phyloP scores from a whole-genome alignment of 2,797 vertebrate species.

The Spea hammondii region DNA sequence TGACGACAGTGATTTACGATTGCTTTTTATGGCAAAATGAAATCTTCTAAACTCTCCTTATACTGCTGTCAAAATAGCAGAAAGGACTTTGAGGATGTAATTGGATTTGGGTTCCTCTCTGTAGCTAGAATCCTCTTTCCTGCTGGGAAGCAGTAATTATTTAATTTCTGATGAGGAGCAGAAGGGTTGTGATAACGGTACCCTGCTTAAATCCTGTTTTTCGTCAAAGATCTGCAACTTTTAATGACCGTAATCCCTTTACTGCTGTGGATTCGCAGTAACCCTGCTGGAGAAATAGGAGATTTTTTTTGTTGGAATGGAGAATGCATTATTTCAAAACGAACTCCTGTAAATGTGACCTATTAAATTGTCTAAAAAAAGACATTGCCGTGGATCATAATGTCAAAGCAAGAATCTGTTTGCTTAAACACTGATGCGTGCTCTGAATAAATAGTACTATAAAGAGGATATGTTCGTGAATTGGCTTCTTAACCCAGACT shows the following conservation, averaged over 20 bases:
- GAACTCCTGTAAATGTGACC: too few relatives aligned
- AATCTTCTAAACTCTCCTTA: constrained; percentile 23
- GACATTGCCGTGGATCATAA: too few relatives aligned
- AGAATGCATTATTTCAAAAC: too few relatives aligned
- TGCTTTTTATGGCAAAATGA: constrained; percentile 1
- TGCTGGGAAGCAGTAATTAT: constrained; percentile 35
- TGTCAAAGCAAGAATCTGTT: too few relatives aligned
- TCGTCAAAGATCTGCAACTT: not conserved
- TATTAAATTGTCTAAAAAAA: too few relatives aligned
- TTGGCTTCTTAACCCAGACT: too few relatives aligned
- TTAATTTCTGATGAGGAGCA: constrained; percentile 13
- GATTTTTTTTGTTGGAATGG: too few relatives aligned
- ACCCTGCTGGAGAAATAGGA: not conserved
- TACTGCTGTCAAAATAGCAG: not conserved
- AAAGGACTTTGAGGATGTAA: constrained; percentile 19
- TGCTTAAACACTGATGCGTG: too few relatives aligned
- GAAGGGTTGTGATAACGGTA: not conserved
- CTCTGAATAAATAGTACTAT: too few relatives aligned
- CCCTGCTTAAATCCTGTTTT: not conserved
- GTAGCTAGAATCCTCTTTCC: not conserved
- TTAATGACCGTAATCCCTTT: constrained; percentile 5
- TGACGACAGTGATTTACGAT: not conserved
- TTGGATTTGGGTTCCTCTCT: constrained; percentile 36
- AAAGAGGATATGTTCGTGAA: too few relatives aligned
- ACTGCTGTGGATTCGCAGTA: not conserved